A percentile compares a stretch with the other conserved stretches of the same genome.
Conservation (phyloP, 2,113 vertebrate genomes). For the Sclerurus mexicanus region DNA sequence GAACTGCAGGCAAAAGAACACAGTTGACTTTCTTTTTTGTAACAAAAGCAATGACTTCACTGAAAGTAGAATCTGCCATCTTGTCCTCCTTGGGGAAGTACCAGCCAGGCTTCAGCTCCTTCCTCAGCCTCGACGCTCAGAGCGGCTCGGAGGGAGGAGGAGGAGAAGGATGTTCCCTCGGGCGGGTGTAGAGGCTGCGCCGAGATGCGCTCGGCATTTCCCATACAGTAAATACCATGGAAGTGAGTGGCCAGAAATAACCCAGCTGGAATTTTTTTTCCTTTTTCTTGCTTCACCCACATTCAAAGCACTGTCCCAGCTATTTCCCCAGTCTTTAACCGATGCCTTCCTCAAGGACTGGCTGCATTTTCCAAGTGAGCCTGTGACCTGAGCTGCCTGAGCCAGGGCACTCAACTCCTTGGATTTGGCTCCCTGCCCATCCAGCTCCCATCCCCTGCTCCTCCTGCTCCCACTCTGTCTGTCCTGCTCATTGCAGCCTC, state of each 20-base stretch:
- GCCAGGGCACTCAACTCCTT: not conserved
- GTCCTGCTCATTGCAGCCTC: not conserved
- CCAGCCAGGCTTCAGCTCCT: not conserved
- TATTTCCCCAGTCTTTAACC: not conserved
- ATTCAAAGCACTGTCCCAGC: not conserved
- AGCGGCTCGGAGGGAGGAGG: not conserved
- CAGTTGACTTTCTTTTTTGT: not conserved
- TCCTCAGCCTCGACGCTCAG: not conserved
- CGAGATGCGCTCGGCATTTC: fast-evolving
- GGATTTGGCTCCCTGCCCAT: not conserved
- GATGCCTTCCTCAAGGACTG: fast-evolving
- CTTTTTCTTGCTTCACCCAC: not conserved
- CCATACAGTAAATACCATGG: fast-evolving
- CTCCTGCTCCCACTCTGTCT: not conserved
- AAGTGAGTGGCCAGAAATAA: not conserved
- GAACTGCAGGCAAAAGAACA: not conserved
- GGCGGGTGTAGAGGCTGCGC: not conserved
- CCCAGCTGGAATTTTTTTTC: fast-evolving
- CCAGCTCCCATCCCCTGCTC: not conserved
- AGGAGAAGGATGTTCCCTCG: not conserved
- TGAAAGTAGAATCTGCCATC: not conserved
- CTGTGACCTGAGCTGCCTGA: not conserved
- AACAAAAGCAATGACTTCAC: not conserved
- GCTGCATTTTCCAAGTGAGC: not conserved
- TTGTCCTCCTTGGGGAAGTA: not conserved